Conservation (phyloP, 1,140 invertebrate genomes). For the Octopus bimaculoides region DNA sequence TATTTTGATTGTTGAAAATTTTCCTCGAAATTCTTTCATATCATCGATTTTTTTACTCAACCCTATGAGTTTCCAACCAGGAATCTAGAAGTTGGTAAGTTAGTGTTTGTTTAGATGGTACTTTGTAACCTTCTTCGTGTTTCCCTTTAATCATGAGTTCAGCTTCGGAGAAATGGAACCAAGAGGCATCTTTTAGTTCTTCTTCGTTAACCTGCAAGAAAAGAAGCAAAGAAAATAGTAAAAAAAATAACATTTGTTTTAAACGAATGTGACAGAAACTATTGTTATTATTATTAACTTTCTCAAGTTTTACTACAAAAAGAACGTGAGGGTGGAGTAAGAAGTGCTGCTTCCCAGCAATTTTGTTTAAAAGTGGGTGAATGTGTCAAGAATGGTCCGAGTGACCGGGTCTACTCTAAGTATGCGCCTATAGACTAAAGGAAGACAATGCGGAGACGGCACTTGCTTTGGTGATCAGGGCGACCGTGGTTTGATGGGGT, state of each 20-base stretch:
- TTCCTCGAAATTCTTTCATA: too few relatives aligned
- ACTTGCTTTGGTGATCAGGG: too few relatives aligned
- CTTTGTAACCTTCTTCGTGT: conserved; percentile 53
- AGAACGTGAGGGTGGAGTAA: neutral
- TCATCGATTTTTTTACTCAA: too few relatives aligned
- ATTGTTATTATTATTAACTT: neutral
- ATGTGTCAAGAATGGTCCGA: neutral
- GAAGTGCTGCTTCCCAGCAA: neutral
- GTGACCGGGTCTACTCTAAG: neutral
- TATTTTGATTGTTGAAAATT: too few relatives aligned
- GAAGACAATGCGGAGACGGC: too few relatives aligned
- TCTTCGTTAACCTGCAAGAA: conserved; percentile 58
- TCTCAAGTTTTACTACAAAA: neutral
- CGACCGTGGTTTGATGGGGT: too few relatives aligned
- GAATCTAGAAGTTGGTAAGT: conserved; percentile 61
- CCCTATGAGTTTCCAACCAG: conserved; percentile 46
- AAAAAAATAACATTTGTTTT: conserved; percentile 6
- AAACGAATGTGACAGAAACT: neutral
- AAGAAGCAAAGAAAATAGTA: conserved; percentile 13
- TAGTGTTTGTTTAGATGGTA: conserved; percentile 61
- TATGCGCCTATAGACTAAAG: too few relatives aligned
- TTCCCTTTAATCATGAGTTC: conserved; percentile 47
- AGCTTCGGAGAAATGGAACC: conserved; percentile 61
- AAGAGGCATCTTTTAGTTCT: conserved; percentile 63
- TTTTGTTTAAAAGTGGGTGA: neutral